phyloP scores from a whole-genome alignment of 2,113 vertebrate genomes.

The Circaetus gallicus region DNA sequence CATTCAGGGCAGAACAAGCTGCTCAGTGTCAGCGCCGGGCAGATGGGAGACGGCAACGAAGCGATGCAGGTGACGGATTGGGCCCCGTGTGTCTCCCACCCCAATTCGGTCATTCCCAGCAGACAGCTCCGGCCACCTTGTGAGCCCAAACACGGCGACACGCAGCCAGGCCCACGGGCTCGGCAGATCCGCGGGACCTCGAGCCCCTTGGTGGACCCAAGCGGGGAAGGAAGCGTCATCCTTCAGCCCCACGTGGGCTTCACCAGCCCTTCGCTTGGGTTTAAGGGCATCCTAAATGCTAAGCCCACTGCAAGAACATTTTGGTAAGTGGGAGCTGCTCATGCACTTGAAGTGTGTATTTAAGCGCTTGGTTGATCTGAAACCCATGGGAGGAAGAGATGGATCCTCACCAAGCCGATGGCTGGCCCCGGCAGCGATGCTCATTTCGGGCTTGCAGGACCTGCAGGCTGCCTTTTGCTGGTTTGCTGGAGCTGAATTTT shows the following conservation, averaged over 20 bases:
- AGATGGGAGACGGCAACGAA: not conserved
- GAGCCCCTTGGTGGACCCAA: not conserved
- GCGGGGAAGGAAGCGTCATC: rapidly evolving
- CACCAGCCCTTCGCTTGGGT: not conserved
- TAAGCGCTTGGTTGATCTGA: not conserved
- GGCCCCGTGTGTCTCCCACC: not conserved
- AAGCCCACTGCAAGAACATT: not conserved
- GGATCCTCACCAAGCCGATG: rapidly evolving
- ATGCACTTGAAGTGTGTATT: not conserved
- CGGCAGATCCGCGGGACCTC: rapidly evolving
- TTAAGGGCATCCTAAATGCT: not conserved
- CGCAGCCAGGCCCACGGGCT: rapidly evolving
- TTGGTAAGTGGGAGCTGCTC: not conserved
- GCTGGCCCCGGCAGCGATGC: not conserved
- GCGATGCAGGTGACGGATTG: not conserved
- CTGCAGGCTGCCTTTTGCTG: not conserved
- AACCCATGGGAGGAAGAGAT: not conserved
- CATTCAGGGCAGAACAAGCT: not conserved
- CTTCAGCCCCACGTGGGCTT: not conserved
- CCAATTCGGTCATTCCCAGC: not conserved
- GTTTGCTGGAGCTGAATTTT: not conserved
- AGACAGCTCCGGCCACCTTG: not conserved
- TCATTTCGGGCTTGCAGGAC: not conserved
- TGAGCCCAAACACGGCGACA: not conserved
- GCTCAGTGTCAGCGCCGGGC: not conserved